Conservation (phyloP, 2,888 invertebrate species). For the Alentia gelatinosa region DNA sequence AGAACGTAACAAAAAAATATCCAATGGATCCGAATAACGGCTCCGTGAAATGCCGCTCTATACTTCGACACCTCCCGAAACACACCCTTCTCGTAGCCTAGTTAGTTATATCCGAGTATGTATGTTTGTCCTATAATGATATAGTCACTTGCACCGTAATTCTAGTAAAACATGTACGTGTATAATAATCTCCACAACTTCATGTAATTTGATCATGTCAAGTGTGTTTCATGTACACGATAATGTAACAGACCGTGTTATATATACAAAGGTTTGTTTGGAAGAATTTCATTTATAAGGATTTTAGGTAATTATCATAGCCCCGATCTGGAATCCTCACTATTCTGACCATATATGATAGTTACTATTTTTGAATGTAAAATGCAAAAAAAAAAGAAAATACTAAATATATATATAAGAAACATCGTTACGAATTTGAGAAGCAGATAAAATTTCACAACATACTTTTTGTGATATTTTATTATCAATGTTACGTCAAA, state of each 20-base stretch:
- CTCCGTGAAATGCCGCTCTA: not conserved
- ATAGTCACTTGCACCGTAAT: conserved; percentile 54
- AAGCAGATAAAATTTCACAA: conserved; percentile 52
- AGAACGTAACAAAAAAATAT: not conserved
- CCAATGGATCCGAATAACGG: not conserved
- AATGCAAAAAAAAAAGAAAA: conserved; percentile 52
- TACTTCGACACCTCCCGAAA: conserved; percentile 33
- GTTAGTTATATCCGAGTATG: conserved; percentile 50
- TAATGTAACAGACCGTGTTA: conserved; percentile 28
- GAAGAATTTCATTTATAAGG: conserved; percentile 45
- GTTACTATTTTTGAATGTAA: conserved; percentile 53
- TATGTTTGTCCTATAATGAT: conserved; percentile 52
- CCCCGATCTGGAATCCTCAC: conserved; percentile 18
- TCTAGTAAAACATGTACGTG: conserved; percentile 50
- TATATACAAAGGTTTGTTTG: conserved; percentile 44
- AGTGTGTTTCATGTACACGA: conserved; percentile 50
- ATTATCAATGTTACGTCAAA: conserved; percentile 55
- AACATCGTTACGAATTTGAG: conserved; percentile 53
- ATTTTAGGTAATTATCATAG: conserved; percentile 50
- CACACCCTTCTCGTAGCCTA: conserved; percentile 46
- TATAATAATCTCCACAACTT: conserved; percentile 54
- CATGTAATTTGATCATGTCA: conserved; percentile 51
- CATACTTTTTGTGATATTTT: conserved; percentile 58
- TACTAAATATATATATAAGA: conserved; percentile 51
- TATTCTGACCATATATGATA: conserved; percentile 55